A percentile compares a stretch with the other conserved stretches of the same genome.
Evolutionary conservation across 2,113 vertebrate genomes (phyloP).

Genomic region (Protobothrops mucrosquamatus): DNA sequence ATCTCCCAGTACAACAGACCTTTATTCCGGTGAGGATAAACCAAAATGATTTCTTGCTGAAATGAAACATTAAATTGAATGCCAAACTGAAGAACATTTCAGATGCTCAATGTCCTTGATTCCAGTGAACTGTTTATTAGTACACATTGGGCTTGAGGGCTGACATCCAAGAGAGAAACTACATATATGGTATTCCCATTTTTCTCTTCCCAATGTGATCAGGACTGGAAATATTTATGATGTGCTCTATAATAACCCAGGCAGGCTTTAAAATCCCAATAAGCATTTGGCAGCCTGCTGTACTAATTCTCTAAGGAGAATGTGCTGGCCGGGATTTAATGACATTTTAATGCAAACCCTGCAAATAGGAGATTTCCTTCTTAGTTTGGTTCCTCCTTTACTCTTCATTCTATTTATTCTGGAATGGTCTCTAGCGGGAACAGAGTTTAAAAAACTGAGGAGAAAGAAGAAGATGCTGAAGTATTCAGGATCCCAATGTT

Average conservation of each 20-base stretch:
- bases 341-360: constrained; percentile 39
- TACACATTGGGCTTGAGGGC: not conserved
- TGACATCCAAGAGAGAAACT: not conserved
- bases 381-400: constrained; percentile 19
- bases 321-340: constrained; percentile 21
- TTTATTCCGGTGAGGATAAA: not conserved
- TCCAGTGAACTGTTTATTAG: not conserved
- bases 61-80: not conserved
- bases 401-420: constrained; percentile 28
- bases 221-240: constrained; percentile 41
- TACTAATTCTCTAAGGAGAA: constrained; percentile 29
- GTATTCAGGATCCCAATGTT: constrained; percentile 3
- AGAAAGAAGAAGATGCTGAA: not conserved
- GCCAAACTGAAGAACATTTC: not conserved
- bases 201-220: constrained; percentile 1
- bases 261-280: constrained; percentile 35
- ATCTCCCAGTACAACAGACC: not conserved
- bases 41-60: not conserved
- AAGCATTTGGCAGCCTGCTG: constrained; percentile 28
- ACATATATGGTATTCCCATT: not conserved
- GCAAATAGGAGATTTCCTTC: constrained; percentile 29
- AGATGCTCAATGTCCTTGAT: not conserved
- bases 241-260: constrained; percentile 43
- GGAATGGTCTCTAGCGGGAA: constrained; percentile 7
- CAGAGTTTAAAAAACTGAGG: not conserved